phyloP scores from a whole-genome alignment of 2,113 vertebrate genomes.

The Rhadina sibilatrix region DNA sequence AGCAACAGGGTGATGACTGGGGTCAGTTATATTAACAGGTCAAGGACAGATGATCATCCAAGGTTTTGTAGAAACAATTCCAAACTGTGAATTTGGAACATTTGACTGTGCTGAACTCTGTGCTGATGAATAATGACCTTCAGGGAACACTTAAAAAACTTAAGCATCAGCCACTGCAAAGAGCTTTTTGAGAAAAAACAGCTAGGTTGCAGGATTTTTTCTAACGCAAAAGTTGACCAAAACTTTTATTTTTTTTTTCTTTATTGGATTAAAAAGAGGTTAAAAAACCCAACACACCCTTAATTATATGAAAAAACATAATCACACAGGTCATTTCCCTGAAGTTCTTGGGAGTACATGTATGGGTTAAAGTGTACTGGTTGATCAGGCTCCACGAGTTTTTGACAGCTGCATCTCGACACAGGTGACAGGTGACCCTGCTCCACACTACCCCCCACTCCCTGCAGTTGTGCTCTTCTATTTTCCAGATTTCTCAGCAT shows the following conservation, averaged over 20 bases:
- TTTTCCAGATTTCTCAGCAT: background rate
- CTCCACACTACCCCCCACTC: fast-evolving
- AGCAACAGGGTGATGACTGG: background rate
- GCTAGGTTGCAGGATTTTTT: background rate
- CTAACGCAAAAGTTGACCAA: background rate
- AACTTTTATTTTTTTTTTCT: background rate
- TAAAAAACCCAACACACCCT: background rate
- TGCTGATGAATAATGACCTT: background rate
- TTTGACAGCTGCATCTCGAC: background rate
- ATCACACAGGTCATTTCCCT: background rate
- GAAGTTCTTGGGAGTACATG: background rate
- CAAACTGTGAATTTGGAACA: fast-evolving
- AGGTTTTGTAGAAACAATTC: background rate
- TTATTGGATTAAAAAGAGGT: background rate
- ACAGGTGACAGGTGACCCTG: background rate
- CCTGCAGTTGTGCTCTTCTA: background rate
- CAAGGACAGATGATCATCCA: background rate
- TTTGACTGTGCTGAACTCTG: background rate
- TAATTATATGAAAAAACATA: background rate
- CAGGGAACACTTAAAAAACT: background rate
- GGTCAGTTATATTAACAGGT: background rate
- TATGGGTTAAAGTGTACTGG: background rate
- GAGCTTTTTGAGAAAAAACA: background rate
- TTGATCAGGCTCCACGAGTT: background rate
- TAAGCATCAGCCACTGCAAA: background rate